phyloP scores from a whole-genome alignment of 2,888 invertebrate species.

The Stenotaenia linearis region DNA sequence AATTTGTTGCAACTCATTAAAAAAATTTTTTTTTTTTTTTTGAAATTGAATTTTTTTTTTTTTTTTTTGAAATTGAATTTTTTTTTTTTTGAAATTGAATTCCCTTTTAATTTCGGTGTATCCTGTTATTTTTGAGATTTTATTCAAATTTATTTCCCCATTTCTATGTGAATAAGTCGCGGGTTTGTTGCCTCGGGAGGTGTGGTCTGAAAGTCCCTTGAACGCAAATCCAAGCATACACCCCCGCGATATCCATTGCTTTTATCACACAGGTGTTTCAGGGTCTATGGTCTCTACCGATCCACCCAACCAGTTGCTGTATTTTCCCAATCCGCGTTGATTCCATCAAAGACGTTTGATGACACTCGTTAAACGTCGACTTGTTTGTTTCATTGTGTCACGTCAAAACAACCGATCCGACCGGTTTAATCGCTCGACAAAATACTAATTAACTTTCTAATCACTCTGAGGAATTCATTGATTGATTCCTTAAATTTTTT shows the following conservation, averaged over 20 bases:
- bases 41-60: not conserved
- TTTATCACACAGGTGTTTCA: constrained; percentile 4
- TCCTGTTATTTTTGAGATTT: not conserved
- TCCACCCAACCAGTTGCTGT: constrained; percentile 2
- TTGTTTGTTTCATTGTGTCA: not conserved
- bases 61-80: too few species aligned
- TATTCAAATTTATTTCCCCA: not conserved
- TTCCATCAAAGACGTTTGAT: not conserved
- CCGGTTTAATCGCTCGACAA: not conserved
- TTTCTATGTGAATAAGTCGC: not conserved
- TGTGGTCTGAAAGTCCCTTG: constrained; percentile 11
- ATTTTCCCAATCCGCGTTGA: not conserved
- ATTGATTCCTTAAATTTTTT: not conserved
- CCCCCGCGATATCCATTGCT: not conserved
- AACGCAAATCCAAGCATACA: not conserved
- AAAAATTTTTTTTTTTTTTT: not conserved
- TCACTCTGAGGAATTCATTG: not conserved
- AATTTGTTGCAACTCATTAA: not conserved
- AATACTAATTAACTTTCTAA: not conserved
- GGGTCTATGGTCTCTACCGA: not conserved
- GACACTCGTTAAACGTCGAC: not conserved
- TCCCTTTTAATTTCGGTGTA: too few species aligned
- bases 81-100: not conserved
- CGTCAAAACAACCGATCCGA: not conserved
- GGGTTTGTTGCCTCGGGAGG: not conserved